Percentiles rank a stretch among this genome's conserved stretches.
These are phyloP conservation scores for Rapana venosa DNA, from an alignment of 2,888 invertebrate genomes.

Conservation along the genomic window DNA sequence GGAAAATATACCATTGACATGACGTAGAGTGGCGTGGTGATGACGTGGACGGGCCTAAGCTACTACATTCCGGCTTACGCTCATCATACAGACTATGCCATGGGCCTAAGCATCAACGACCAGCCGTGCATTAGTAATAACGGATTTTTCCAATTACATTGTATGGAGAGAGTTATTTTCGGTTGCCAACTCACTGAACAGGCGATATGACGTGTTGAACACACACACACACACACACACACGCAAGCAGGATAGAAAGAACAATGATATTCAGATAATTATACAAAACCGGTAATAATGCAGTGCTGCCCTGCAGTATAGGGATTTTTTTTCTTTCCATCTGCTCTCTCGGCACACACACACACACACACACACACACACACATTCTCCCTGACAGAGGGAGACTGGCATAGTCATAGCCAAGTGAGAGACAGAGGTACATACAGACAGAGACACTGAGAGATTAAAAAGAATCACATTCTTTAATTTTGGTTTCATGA, in stretches of 20 bases:
- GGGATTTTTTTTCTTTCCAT: not conserved
- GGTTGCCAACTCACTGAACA: not conserved
- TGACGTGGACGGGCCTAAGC: not conserved
- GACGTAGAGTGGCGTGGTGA: not conserved
- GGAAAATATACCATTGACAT: not conserved
- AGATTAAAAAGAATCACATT: no score
- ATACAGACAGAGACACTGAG: no score
- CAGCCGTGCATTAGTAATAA: not conserved
- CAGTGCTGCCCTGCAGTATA: no score
- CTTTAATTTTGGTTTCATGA: no score
- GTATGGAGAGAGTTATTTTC: not conserved
- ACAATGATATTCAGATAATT: no score
- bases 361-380: constrained; percentile 8
- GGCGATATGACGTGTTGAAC: not conserved
- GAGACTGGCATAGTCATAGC: no score
- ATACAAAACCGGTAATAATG: no score
- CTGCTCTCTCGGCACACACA: not conserved
- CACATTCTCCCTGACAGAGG: not conserved
- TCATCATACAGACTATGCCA: not conserved
- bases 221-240: no score
- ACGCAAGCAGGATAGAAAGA: no score
- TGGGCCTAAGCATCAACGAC: not conserved
- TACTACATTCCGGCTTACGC: not conserved
- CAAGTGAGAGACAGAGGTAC: no score
- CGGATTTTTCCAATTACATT: not conserved